These are phyloP conservation scores for Bombus waltoni DNA, from an alignment of 1,140 invertebrate species.

Conservation along the genomic window DNA sequence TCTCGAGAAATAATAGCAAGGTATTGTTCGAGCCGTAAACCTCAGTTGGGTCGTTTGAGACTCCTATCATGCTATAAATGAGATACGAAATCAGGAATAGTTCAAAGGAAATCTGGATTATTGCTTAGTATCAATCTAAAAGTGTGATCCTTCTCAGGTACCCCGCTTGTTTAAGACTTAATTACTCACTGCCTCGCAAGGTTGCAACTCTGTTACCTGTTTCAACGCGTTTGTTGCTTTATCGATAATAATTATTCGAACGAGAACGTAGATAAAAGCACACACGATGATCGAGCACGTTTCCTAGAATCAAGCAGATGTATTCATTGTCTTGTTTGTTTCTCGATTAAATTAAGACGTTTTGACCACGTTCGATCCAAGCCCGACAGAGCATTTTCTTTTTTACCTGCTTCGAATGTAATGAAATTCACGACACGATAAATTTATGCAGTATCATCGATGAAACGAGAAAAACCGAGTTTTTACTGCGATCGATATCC, in stretches of 20 bases:
- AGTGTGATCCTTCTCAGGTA: neutral
- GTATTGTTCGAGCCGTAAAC: slow-evolving; percentile 56
- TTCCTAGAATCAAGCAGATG: neutral
- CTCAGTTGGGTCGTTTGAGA: slow-evolving; percentile 43
- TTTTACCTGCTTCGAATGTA: neutral
- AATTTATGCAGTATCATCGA: neutral
- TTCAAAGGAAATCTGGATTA: slow-evolving; percentile 13
- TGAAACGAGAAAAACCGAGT: slow-evolving; percentile 4
- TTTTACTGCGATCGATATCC: slow-evolving; percentile 15
- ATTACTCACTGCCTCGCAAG: neutral
- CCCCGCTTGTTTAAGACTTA: slow-evolving; percentile 8
- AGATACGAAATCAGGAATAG: slow-evolving; percentile 44
- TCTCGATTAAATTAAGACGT: neutral
- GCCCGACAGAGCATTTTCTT: neutral
- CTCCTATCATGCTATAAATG: slow-evolving; percentile 53
- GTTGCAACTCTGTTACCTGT: neutral
- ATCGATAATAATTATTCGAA: neutral
- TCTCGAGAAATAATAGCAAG: slow-evolving; percentile 53
- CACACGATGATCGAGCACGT: too few relatives aligned
- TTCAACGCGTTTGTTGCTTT: neutral
- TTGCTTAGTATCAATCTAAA: neutral
- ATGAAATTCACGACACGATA: neutral
- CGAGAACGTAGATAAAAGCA: neutral
- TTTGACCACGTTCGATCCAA: neutral
- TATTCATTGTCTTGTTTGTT: neutral